Evolutionary conservation across 2,797 vertebrate genomes (phyloP).

Genomic region (Pogoniulus pusillus): DNA sequence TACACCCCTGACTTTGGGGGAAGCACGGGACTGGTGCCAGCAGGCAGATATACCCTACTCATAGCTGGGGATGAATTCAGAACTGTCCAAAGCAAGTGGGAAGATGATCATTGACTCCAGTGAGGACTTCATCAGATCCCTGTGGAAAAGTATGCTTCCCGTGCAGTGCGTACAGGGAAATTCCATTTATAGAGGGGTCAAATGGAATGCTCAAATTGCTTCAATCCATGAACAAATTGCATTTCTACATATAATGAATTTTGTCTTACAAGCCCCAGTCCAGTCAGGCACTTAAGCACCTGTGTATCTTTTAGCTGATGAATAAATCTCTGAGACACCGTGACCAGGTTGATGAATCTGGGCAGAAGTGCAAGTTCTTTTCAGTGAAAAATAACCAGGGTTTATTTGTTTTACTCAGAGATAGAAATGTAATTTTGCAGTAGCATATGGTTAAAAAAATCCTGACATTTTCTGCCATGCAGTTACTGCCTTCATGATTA

Average conservation of each 20-base stretch:
- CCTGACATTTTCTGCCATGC: not conserved
- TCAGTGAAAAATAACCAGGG: not conserved
- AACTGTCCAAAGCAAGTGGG: not conserved
- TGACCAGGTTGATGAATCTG: not conserved
- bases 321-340: not conserved
- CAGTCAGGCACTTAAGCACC: slow-evolving; percentile 35
- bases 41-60: fast-evolving
- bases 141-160: slow-evolving; percentile 7
- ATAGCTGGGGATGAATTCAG: not conserved
- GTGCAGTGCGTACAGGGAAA: not conserved
- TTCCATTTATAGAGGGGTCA: slow-evolving; percentile 15
- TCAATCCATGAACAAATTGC: not conserved
- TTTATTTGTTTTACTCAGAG: not conserved
- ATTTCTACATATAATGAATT: slow-evolving; percentile 31
- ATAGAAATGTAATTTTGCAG: not conserved
- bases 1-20: fast-evolving
- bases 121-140: not conserved
- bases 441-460: not conserved
- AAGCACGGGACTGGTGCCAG: not conserved
- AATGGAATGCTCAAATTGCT: slow-evolving; percentile 38
- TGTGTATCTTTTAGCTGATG: slow-evolving; percentile 23
- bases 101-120: not conserved
- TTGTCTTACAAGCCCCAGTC: slow-evolving; percentile 32
- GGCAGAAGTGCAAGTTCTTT: not conserved
- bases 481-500: not conserved